A percentile compares a stretch with the other conserved stretches of the same genome.
Evolutionary conservation across 2,888 invertebrate species (phyloP).

Genomic region (Euzophera pinguis): DNA sequence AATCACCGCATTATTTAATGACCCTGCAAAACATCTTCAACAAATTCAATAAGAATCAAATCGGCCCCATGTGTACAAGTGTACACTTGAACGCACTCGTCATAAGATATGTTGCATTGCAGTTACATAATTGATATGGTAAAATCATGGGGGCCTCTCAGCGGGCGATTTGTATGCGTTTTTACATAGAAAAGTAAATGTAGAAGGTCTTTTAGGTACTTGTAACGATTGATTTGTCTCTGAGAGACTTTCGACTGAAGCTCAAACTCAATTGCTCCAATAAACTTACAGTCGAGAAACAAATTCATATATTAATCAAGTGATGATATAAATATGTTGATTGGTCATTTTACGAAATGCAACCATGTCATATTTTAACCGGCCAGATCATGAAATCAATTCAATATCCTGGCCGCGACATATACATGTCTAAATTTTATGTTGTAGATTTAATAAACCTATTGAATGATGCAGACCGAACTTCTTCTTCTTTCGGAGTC

Average conservation of each 20-base stretch:
- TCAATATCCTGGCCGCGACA: no score
- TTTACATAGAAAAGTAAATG: slow-evolving; percentile 14
- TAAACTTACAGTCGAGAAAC: no score
- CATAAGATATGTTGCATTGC: slow-evolving; percentile 53
- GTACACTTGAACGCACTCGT: slow-evolving; percentile 54
- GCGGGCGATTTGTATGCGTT: slow-evolving; percentile 25
- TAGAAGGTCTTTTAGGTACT: not conserved
- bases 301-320: no score
- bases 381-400: no score
- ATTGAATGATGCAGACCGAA: no score
- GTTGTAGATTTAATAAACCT: no score
- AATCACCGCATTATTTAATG: slow-evolving; percentile 18
- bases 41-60: slow-evolving; percentile 68
- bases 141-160: slow-evolving; percentile 59
- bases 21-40: slow-evolving; percentile 49
- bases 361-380: no score
- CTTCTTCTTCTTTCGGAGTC: no score
- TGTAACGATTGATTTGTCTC: slow-evolving; percentile 5
- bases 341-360: no score
- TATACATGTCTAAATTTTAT: no score
- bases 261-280: no score
- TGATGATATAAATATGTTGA: no score
- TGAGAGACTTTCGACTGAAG: not conserved
- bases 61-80: slow-evolving; percentile 71
- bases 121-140: slow-evolving; percentile 59